Base-by-base conservation (phyloP, 2,797 vertebrate species). In the Acrocephalus scirpaceus region DNA sequence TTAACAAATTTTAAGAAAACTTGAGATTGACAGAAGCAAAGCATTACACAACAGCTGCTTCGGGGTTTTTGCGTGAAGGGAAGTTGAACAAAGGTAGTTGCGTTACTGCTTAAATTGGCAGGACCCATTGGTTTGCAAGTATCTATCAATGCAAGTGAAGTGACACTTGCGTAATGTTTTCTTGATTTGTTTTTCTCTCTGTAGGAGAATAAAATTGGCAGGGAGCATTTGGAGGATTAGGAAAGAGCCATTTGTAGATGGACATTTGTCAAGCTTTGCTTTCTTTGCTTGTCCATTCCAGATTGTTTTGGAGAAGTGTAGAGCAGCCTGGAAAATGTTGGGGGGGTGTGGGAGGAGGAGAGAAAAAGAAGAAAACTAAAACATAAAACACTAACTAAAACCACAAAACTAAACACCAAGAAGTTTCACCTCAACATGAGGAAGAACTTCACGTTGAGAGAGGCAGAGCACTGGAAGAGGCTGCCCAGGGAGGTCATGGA, bases 81-180 rank as follows among this genome's bases (percentile, higher is more conserved):
- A 75, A 64, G 57, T 23, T 66, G 77, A 88, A 77, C 38, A 72
- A 77, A 92, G 69, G 87, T 87, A 22, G 57, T 57, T 67, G 82
- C 7, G 0, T 45, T 90, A 22, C 76, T 32, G 5, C 87, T 74
- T 9, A 14, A 40, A 34, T 15, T 40, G 75, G 75, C 50, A 61
- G 71, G 77, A 45, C 15, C 16, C 7, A 56, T 67, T 16, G 58
- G 64, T 75, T 90, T 76, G 66, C 30, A 13, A 42, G 48, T 45
- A 65, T 71, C 95, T 65, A 84, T 91, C 91, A 38, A 66, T 85
- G 77, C 77, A 48, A 86, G 67, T 50, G 71, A 81, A 89, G 19
- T 51, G 58, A 88, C n/a, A 73, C 79, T 96, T 97, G 96, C 15
- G 29, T 95, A 96, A 96, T 72, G 73, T 74, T 80, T 87, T 96